Evolutionary conservation across 2,113 vertebrate genomes (phyloP).

Genomic region (Eublepharis macularius): DNA sequence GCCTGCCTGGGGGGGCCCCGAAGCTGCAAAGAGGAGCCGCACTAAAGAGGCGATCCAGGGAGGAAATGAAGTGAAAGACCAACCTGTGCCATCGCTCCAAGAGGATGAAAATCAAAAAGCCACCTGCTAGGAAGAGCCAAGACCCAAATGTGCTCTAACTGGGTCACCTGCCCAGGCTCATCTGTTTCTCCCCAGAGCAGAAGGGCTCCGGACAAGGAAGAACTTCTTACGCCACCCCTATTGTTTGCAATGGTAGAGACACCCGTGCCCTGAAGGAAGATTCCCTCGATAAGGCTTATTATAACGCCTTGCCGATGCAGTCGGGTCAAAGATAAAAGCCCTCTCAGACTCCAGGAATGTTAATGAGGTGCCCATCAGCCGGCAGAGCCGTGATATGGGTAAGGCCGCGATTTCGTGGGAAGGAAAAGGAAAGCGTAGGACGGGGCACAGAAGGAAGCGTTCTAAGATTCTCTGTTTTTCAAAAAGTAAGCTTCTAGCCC

Average conservation of each 20-base stretch:
- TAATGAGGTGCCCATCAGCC: no score
- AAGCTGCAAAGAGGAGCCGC: not conserved
- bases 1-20: no score
- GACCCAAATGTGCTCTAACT: not conserved
- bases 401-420: no score
- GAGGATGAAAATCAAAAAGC: not conserved
- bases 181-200: not conserved
- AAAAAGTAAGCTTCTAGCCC: not conserved
- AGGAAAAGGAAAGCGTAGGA: not conserved
- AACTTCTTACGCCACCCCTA: slow-evolving; percentile 2
- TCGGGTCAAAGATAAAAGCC: no score
- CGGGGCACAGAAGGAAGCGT: not conserved
- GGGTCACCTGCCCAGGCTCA: not conserved
- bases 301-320: not conserved
- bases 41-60: no score
- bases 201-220: not conserved
- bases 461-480: not conserved
- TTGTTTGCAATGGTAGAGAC: not conserved
- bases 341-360: no score
- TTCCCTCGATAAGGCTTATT: not conserved
- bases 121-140: not conserved
- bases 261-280: not conserved
- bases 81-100: not conserved
- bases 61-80: not conserved
- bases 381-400: not conserved